phyloP scores from a whole-genome alignment of 2,113 vertebrate genomes.

The Scopus umbretta region DNA sequence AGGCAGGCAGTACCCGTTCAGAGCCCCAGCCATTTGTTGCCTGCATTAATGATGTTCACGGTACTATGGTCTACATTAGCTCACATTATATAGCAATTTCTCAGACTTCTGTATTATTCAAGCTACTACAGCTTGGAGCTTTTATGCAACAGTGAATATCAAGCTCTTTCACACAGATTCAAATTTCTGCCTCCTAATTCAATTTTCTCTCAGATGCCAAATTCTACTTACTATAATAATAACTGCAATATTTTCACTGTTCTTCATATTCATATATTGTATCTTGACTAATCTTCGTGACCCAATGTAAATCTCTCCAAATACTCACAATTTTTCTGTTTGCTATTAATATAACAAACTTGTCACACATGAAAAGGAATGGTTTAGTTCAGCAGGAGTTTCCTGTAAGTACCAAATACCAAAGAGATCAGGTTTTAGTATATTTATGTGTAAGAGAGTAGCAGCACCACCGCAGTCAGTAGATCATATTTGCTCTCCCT shows the following conservation, averaged over 20 bases:
- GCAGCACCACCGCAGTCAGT: not conserved
- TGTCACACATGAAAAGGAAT: not conserved
- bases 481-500: not conserved
- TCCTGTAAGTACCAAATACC: not conserved
- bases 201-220: not conserved
- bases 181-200: not conserved
- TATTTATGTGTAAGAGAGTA: not conserved
- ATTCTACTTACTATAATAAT: not conserved
- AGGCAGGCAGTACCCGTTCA: not conserved
- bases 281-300: not conserved
- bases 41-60: not conserved
- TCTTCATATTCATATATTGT: not conserved
- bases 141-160: not conserved
- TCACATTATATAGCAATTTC: not conserved
- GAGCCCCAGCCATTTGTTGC: not conserved
- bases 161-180: not conserved
- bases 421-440: not conserved
- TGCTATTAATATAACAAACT: not conserved
- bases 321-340: not conserved
- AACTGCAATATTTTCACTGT: not conserved
- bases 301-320: not conserved
- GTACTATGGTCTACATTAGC: not conserved
- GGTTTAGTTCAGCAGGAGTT: not conserved
- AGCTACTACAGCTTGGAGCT: not conserved
- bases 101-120: not conserved